Base-by-base conservation (phyloP, 2,113 vertebrate species). In the Erythrocebus patas region DNA sequence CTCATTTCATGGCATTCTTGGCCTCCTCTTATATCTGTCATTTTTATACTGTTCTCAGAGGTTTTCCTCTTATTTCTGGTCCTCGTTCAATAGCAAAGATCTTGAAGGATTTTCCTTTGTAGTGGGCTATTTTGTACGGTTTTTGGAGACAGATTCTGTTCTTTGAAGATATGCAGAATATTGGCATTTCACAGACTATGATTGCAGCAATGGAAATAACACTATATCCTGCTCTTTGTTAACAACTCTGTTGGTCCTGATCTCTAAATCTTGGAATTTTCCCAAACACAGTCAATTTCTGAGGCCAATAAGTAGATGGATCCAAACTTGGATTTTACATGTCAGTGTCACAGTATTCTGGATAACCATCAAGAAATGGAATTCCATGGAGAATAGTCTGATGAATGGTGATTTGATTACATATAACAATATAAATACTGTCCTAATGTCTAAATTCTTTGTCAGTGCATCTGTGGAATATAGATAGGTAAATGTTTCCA, bases 121-220 rank as follows among this genome's bases (percentile, higher is more conserved):
- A 98, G 98, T 96, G 96, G 94, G 68, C 95, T 98, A 96, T 98
- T 98, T 98, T 98, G 96, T 98, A 95, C 7, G 83, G 92, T 98
- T 98, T 98, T 98, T 98, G 95, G 98, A 98, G 97, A 97, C 93
- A 97, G 97, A 98, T 97, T 89, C 92, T 59, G 97, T 92, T 98
- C 98, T 98, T 98, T 99, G 98, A 99, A 98, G 98, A 98, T 98
- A 96, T 0, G 0, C 79, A 48, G 98, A 98, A 95, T 98, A 98
- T 97, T 99, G 98, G 98, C 98, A 98, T 98, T 91, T 98, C 96
- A 73, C 94, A 80, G 95, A 94, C 95, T 76, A 97, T 98, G 85
- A 98, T 97, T 97, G 98, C 98, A 98, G 98, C 91, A 75, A 97
- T 98, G 97, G 97, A 98, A 98, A 97, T 97, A 43, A 45, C 93